A percentile compares a stretch with the other conserved stretches of the same genome.
phyloP scores from a whole-genome alignment of 2,797 vertebrate genomes.

The Eurystomus glaucurus region DNA sequence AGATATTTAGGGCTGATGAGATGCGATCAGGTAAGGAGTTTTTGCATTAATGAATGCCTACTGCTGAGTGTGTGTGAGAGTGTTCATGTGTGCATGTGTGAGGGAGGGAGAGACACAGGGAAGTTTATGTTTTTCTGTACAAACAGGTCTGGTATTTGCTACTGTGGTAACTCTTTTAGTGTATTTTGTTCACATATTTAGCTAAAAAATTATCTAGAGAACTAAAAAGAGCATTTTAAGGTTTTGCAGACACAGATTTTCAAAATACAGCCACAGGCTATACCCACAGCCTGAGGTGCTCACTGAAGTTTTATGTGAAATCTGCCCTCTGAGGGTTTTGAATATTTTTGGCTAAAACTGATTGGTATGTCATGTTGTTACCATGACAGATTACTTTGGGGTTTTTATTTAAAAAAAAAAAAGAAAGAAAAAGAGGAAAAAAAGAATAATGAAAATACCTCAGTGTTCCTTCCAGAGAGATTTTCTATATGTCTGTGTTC shows the following conservation, averaged over 20 bases:
- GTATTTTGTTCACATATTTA: not conserved
- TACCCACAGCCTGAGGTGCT: not conserved
- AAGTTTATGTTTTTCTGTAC: not conserved
- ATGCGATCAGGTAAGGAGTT: constrained; percentile 96
- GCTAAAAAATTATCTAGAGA: not conserved
- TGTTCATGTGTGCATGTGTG: not conserved
- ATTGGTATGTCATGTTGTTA: not conserved
- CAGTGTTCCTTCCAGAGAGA: not conserved
- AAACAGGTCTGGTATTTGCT: not conserved
- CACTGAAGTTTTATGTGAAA: not conserved
- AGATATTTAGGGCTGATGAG: constrained; percentile 97
- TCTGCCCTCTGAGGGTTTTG: not conserved
- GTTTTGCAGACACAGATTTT: not conserved
- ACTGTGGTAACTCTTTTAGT: not conserved
- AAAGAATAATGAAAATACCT: not conserved
- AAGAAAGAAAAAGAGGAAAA: not conserved
- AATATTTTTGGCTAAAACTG: not conserved
- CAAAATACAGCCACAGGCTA: not conserved
- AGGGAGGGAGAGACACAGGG: fast-evolving
- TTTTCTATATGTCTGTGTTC: not conserved
- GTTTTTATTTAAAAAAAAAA: not conserved
- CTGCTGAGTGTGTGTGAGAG: not conserved
- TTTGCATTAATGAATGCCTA: not conserved
- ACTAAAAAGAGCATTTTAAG: not conserved
- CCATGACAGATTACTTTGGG: not conserved